These are phyloP conservation scores for Himalopsyche tibetana DNA, from an alignment of 2,888 invertebrate species.

Conservation along the genomic window DNA sequence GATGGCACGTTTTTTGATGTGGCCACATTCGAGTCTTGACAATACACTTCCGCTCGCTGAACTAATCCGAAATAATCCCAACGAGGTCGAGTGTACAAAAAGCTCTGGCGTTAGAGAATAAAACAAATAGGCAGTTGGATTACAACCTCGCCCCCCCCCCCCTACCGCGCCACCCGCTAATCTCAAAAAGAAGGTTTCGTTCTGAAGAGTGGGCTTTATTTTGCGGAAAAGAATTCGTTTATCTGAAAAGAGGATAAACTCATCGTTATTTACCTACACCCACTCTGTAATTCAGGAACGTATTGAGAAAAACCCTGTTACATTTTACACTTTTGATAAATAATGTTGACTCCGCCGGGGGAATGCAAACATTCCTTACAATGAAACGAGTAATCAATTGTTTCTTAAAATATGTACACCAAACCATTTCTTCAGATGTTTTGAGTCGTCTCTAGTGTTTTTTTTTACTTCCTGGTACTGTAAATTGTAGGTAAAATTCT, in stretches of 20 bases:
- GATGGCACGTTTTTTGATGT: conserved; percentile 15
- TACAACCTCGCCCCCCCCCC: background rate
- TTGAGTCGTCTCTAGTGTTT: no score
- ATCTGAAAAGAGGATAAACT: conserved; percentile 30
- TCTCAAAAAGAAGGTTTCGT: conserved; percentile 14
- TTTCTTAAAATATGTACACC: no score
- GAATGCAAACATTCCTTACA: background rate
- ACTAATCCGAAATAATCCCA: conserved; percentile 16
- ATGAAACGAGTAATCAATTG: no score
- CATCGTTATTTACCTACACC: conserved; percentile 11
- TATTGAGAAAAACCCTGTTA: conserved; percentile 3
- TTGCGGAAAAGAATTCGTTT: conserved; percentile 29
- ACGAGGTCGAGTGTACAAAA: conserved; percentile 25
- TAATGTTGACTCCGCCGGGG: background rate
- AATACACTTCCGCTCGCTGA: conserved; percentile 13
- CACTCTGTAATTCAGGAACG: conserved; percentile 8
- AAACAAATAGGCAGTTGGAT: conserved; percentile 31
- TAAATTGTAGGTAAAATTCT: no score
- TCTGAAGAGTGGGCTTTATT: background rate
- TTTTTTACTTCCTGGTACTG: no score
- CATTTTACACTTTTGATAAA: conserved; percentile 15
- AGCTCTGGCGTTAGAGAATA: background rate
- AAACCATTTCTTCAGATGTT: no score
- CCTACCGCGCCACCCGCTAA: background rate
- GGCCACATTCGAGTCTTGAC: conserved; percentile 23